A percentile compares a stretch with the other conserved stretches of the same genome.
Evolutionary conservation across 2,888 invertebrate genomes (phyloP).

Genomic region (Platycheirus albimanus): DNA sequence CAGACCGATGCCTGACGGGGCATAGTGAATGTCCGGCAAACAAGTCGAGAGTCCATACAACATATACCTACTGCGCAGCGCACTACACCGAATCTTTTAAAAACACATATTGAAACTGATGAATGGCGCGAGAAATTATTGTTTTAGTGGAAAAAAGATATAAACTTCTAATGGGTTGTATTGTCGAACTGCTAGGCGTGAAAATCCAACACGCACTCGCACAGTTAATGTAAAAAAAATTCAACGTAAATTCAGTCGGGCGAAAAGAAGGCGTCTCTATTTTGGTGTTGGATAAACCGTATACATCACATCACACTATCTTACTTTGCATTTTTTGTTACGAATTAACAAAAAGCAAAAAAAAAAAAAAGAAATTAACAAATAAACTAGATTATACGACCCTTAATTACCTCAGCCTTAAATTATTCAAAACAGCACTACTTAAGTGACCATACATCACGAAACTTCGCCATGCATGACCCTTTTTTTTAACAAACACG

Average conservation of each 20-base stretch:
- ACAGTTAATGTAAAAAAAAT: conserved; percentile 11
- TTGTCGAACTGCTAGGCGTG: conserved; percentile 51
- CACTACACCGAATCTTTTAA: background rate
- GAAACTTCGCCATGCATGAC: conserved; percentile 52
- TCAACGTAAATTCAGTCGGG: conserved; percentile 43
- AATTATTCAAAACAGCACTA: conserved; percentile 50
- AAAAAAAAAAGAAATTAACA: conserved; percentile 7
- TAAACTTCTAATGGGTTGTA: conserved; percentile 35
- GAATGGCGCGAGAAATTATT: conserved; percentile 22
- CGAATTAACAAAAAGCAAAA: conserved; percentile 31
- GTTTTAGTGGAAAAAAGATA: conserved; percentile 13
- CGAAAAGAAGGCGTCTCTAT: conserved; percentile 38
- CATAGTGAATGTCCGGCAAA: conserved; percentile 1
- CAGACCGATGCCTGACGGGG: conserved; percentile 26
- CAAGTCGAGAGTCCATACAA: background rate
- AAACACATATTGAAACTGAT: conserved; percentile 16
- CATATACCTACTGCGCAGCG: conserved; percentile 8
- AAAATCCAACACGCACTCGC: conserved; percentile 55
- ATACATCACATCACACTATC: conserved; percentile 3
- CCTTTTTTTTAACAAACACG: conserved; percentile 30
- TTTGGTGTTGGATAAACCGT: conserved; percentile 38
- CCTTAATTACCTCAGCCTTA: conserved; percentile 18
- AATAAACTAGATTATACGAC: conserved; percentile 33
- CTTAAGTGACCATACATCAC: conserved; percentile 55
- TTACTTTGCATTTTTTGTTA: conserved; percentile 4